These are phyloP conservation scores for Neogobius melanostomus DNA, from an alignment of 2,113 vertebrate species.

Conservation along the genomic window DNA sequence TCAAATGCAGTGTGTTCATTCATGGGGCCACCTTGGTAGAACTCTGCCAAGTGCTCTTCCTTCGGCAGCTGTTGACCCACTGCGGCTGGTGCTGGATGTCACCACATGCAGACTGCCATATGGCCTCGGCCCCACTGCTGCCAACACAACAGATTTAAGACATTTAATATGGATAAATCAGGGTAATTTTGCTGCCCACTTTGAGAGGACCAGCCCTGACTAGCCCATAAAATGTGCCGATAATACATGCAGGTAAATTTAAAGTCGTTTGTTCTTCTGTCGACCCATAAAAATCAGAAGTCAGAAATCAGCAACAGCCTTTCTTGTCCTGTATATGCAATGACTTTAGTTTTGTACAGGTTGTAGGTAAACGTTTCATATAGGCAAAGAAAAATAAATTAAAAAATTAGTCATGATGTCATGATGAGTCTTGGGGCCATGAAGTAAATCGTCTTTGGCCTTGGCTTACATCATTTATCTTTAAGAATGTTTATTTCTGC, in stretches of 20 bases:
- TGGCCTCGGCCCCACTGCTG: slow-evolving; percentile 15
- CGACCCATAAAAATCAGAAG: too few species aligned
- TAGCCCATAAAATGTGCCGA: slow-evolving; percentile 22
- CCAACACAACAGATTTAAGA: neutral
- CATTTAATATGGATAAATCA: slow-evolving; percentile 59
- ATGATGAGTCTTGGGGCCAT: too few species aligned
- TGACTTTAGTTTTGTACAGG: too few species aligned
- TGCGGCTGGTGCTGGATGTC: slow-evolving; percentile 9
- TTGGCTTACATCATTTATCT: too few species aligned
- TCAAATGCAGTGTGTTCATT: slow-evolving; percentile 19
- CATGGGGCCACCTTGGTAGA: slow-evolving; percentile 16
- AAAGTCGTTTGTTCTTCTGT: slow-evolving; percentile 42
- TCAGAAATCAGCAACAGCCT: too few species aligned
- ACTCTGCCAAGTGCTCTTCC: slow-evolving; percentile 14
- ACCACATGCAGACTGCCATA: slow-evolving; percentile 22
- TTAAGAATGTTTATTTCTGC: too few species aligned
- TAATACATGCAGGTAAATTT: slow-evolving; percentile 46
- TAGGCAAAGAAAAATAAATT: too few species aligned
- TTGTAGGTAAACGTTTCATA: too few species aligned
- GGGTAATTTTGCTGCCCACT: slow-evolving; percentile 47
- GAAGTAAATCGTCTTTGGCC: too few species aligned
- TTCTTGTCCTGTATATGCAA: too few species aligned
- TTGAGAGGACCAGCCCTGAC: slow-evolving; percentile 7
- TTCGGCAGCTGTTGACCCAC: slow-evolving; percentile 31
- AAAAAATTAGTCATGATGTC: too few species aligned